Evolutionary conservation across 2,888 invertebrate genomes (phyloP).

Genomic region (Mythimna impura): DNA sequence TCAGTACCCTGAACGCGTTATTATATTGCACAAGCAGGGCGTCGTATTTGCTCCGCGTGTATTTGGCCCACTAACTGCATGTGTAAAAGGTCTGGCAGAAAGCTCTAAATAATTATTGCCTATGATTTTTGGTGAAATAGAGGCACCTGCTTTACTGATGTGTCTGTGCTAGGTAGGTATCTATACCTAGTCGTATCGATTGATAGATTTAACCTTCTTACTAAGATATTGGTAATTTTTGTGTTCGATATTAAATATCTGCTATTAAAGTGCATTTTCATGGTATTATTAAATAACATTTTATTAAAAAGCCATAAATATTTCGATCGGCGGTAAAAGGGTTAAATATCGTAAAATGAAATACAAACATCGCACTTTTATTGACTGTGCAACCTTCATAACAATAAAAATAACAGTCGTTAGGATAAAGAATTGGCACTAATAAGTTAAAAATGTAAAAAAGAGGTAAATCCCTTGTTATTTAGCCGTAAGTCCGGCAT

Average conservation of each 20-base stretch:
- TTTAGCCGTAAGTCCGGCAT: slow-evolving; percentile 64
- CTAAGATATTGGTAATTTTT: background rate
- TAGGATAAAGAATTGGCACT: slow-evolving; percentile 42
- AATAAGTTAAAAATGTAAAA: slow-evolving; percentile 42
- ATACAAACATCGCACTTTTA: slow-evolving; percentile 47
- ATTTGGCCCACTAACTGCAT: no score
- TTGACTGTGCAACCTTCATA: slow-evolving; percentile 33
- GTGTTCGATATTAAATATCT: background rate
- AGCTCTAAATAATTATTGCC: background rate
- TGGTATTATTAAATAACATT: slow-evolving; percentile 12
- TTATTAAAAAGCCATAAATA: slow-evolving; percentile 18
- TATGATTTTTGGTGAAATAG: background rate
- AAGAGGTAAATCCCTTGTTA: slow-evolving; percentile 61
- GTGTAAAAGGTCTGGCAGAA: no score
- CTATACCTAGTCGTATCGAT: background rate
- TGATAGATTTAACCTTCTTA: no score
- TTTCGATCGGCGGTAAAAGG: slow-evolving; percentile 27
- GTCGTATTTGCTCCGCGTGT: no score
- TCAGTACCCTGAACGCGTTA: no score
- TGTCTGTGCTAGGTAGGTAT: background rate
- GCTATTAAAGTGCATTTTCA: slow-evolving; percentile 12
- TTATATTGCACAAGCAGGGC: no score
- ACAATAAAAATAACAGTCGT: slow-evolving; percentile 51
- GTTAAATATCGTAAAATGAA: slow-evolving; percentile 34
- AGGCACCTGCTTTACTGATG: background rate